Conservation (phyloP, 1,140 invertebrate genomes). For the Coenobita brevimanus region DNA sequence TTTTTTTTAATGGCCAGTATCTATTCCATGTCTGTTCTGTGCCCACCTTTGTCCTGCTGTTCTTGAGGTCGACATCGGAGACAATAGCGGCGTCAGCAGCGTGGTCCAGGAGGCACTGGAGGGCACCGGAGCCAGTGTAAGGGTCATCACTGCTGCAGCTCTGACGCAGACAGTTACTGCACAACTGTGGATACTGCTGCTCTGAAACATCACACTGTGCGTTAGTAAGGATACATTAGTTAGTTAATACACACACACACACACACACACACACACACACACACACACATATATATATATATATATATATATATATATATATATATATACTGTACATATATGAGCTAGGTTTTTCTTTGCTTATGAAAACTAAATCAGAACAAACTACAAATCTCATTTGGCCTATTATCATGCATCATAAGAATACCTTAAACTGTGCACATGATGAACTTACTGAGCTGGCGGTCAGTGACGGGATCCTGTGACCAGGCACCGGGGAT, state of each 20-base stretch:
- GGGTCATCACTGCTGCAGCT: constrained; percentile 26
- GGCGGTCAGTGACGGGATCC: constrained; percentile 33
- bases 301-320: too few relatives aligned
- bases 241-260: too few relatives aligned
- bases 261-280: too few relatives aligned
- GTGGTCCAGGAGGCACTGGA: constrained; percentile 29
- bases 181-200: constrained; percentile 30
- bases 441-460: constrained; percentile 30
- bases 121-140: constrained; percentile 36
- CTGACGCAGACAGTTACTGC: constrained; percentile 22
- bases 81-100: constrained; percentile 43
- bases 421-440: neutral
- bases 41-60: constrained; percentile 3
- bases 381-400: neutral
- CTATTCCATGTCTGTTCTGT: too few relatives aligned
- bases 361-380: neutral
- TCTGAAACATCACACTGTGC: too few relatives aligned
- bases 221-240: too few relatives aligned
- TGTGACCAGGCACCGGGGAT: constrained; percentile 44
- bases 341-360: too few relatives aligned
- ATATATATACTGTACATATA: too few relatives aligned
- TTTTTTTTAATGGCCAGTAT: too few relatives aligned
- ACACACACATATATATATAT: too few relatives aligned
- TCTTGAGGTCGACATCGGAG: constrained; percentile 43
- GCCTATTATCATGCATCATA: neutral